Evolutionary conservation across 2,888 invertebrate species (phyloP).

Genomic region (Diarsia brunnea): DNA sequence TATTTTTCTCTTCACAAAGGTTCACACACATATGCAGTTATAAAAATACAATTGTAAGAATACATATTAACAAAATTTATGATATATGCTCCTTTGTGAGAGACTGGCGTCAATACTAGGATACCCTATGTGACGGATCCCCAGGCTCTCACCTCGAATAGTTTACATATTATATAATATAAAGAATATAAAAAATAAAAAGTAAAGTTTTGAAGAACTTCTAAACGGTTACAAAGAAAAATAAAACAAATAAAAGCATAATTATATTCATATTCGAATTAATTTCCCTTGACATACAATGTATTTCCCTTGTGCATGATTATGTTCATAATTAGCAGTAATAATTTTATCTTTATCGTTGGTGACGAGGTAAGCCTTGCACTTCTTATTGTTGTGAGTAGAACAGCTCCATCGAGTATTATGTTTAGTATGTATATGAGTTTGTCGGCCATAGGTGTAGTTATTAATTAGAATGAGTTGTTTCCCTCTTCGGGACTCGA

Average conservation of each 20-base stretch:
- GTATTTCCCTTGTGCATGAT: background rate
- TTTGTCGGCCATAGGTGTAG: constrained; percentile 18
- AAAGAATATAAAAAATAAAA: too few species aligned
- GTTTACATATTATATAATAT: too few species aligned
- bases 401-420: constrained; percentile 26
- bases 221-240: too few species aligned
- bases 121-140: too few species aligned
- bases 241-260: background rate
- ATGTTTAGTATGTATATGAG: background rate
- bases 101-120: too few species aligned
- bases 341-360: background rate
- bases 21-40: too few species aligned
- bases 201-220: too few species aligned
- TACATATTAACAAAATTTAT: too few species aligned
- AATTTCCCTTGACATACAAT: background rate
- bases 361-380: background rate
- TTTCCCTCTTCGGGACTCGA: background rate
- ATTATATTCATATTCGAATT: background rate
- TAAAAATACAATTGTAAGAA: too few species aligned
- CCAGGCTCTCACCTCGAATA: too few species aligned
- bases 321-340: background rate
- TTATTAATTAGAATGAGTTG: constrained; percentile 14
- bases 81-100: too few species aligned
- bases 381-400: constrained; percentile 16
- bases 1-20: too few species aligned